Base-by-base conservation (phyloP, 2,113 vertebrate genomes). In the Protomyctophum bolini region DNA sequence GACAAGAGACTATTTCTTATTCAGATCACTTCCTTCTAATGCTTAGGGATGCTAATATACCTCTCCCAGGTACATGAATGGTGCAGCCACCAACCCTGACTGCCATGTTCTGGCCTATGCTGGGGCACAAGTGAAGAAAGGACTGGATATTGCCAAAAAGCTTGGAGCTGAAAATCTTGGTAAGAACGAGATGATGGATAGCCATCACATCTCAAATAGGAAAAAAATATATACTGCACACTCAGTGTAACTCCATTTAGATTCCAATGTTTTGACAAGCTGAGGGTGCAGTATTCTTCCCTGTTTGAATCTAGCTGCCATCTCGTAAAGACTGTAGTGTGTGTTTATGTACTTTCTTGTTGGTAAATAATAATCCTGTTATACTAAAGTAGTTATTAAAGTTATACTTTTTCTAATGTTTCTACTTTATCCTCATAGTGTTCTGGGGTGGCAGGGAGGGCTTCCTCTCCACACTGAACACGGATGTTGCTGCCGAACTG, bases 381-480 rank as follows among this genome's bases (percentile, higher is more conserved):
- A 6, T n/a, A 10, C 1, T 54, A 15, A 1, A 1, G n/a, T n/a
- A n/a, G n/a, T n/a, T n/a, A n/a, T n/a, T 52, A 29, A 29, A 28
- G 69, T 15, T 6, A 0, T 21, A 21, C n/a, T 21, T 21, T 21
- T 21, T 21, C 21, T 21, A 21, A 21, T 21, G 21, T 21, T 21
- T 48, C 1, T 67, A 8, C 69, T 59, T 33, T 75, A 7, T 63
- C 14, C 10, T 21, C 70, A 21, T 21, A 91, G 90, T 91, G 72
- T 92, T 92, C 63, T 91, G 91, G 88, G 90, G 90, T 12, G 90
- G 88, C 15, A 84, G 91, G 59, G 89, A 91, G 55, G 91, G 91
- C 8, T 92, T 89, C 66, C 67, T 72, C 0, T 90, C 91, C 7
- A 29, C 81, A 58, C 82, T 78, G 15, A 92, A 91, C 66, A 91